Evolutionary conservation across 2,888 invertebrate genomes (phyloP).

Genomic region (Bellardia bayeri): DNA sequence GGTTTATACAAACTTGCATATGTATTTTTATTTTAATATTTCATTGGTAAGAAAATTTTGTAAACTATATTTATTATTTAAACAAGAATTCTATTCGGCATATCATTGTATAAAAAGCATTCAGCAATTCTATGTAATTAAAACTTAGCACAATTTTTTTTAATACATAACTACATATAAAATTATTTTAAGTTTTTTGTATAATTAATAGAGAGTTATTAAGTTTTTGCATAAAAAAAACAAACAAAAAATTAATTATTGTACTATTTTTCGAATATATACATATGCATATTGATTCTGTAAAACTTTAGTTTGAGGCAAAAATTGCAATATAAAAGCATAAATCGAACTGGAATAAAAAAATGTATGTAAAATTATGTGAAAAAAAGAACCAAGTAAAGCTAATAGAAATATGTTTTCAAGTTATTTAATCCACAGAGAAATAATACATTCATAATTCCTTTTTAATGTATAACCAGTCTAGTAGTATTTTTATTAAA

Average conservation of each 20-base stretch:
- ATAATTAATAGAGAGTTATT: not conserved
- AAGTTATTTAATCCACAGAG: no score
- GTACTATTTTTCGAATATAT: no score
- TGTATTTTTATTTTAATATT: constrained; percentile 19
- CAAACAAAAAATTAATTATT: not conserved
- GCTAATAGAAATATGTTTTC: no score
- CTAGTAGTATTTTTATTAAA: no score
- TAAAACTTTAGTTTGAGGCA: no score
- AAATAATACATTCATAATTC: no score
- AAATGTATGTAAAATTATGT: no score
- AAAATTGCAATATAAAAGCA: no score
- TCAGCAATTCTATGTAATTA: constrained; percentile 51
- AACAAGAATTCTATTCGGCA: constrained; percentile 54
- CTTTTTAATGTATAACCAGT: no score
- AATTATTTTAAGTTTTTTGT: constrained; percentile 47
- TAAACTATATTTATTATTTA: constrained; percentile 42
- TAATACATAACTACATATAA: constrained; percentile 8
- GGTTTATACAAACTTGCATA: not conserved
- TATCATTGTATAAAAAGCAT: constrained; percentile 61
- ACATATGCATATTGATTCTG: no score
- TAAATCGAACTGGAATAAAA: no score
- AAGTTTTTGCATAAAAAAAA: not conserved
- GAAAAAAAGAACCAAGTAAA: no score
- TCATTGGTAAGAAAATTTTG: constrained; percentile 19
- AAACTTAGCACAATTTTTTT: constrained; percentile 67